Evolutionary conservation across 2,797 vertebrate species (phyloP).

Genomic region (Liasis olivaceus): DNA sequence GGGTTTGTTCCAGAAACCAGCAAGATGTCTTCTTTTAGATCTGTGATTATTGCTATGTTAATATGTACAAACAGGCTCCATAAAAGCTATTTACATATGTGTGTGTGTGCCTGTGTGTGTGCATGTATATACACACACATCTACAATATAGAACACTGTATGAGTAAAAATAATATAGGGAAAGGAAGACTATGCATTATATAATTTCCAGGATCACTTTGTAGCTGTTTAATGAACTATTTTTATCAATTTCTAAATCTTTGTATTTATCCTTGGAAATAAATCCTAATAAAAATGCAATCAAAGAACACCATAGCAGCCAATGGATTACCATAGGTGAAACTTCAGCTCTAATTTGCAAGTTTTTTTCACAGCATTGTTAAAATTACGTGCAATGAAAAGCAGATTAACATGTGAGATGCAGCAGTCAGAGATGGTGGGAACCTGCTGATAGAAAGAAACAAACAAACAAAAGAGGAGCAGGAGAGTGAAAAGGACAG

Average conservation of each 20-base stretch:
- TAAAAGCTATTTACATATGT: background rate
- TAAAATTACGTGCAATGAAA: background rate
- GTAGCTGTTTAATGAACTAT: background rate
- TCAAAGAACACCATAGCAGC: background rate
- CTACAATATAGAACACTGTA: background rate
- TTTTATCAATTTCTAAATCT: background rate
- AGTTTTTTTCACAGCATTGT: background rate
- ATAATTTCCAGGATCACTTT: background rate
- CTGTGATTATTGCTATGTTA: background rate
- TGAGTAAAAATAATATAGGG: background rate
- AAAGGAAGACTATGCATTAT: background rate
- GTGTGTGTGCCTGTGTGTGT: background rate
- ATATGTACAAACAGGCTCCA: background rate
- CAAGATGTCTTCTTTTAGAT: background rate
- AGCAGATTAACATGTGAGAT: background rate
- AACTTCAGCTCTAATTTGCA: background rate
- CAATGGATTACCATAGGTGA: background rate
- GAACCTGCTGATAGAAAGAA: constrained; percentile 3
- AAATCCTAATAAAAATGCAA: background rate
- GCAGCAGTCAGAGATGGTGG: background rate
- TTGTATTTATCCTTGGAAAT: background rate
- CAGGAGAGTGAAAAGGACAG: background rate
- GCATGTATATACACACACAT: background rate
- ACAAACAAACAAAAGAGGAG: background rate
- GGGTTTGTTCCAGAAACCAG: background rate